Percentiles rank a stretch among this genome's conserved stretches.
Evolutionary conservation across 2,888 invertebrate species (phyloP).

Genomic region (Heteromurus nitidus): DNA sequence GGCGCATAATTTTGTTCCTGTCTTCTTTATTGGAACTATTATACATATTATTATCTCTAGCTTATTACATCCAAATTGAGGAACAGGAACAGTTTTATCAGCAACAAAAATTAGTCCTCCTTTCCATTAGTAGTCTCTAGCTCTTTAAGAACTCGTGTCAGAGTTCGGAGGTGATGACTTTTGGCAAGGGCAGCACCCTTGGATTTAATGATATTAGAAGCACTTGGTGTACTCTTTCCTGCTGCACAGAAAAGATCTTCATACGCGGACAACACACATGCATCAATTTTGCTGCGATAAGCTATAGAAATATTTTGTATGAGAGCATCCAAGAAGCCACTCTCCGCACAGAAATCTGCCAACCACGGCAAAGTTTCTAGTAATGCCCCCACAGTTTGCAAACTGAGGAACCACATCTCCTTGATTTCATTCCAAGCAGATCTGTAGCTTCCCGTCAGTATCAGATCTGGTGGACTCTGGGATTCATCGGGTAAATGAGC

Average conservation of each 20-base stretch:
- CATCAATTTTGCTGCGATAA: conserved; percentile 86
- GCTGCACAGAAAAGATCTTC: conserved; percentile 86
- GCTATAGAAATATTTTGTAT: conserved; percentile 88
- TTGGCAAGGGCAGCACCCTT: conserved; percentile 72
- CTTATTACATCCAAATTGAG: too few relatives aligned
- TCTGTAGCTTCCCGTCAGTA: conserved; percentile 90
- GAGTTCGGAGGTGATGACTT: conserved; percentile 72
- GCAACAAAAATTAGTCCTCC: too few relatives aligned
- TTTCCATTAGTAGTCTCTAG: conserved; percentile 26
- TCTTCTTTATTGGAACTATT: too few relatives aligned
- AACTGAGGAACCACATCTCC: conserved; percentile 94
- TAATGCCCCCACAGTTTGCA: conserved; percentile 92
- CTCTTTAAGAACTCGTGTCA: conserved; percentile 65
- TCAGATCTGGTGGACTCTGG: conserved; percentile 86
- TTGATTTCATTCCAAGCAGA: conserved; percentile 92
- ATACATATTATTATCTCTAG: too few relatives aligned
- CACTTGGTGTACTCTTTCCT: conserved; percentile 67
- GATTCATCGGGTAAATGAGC: conserved; percentile 86
- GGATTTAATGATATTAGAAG: conserved; percentile 66
- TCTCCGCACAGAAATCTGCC: conserved; percentile 92
- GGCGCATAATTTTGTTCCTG: too few relatives aligned
- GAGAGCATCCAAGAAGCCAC: conserved; percentile 95
- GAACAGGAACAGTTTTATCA: too few relatives aligned
- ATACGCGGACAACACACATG: conserved; percentile 91
- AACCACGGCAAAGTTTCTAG: conserved; percentile 90